These are phyloP conservation scores for Dreissena polymorpha DNA, from an alignment of 1,140 invertebrate species.

Conservation along the genomic window DNA sequence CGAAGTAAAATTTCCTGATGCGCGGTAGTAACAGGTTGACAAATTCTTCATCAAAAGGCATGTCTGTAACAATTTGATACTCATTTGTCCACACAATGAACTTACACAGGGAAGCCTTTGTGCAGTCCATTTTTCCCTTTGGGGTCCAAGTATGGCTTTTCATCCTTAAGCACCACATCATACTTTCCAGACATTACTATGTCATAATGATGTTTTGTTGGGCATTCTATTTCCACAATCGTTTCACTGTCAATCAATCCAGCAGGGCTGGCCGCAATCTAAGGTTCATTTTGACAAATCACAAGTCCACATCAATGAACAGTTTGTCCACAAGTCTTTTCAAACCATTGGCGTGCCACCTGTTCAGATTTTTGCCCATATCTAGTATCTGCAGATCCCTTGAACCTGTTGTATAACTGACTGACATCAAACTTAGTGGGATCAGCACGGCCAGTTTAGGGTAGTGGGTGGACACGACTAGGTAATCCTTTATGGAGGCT, in stretches of 20 bases:
- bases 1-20: too few relatives aligned
- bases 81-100: too few relatives aligned
- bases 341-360: slow-evolving; percentile 35
- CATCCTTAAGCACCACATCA: too few relatives aligned
- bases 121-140: slow-evolving; percentile 46
- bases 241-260: slow-evolving; percentile 21
- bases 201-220: background rate
- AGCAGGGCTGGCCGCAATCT: slow-evolving; percentile 26
- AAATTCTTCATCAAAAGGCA: too few relatives aligned
- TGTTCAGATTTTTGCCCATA: slow-evolving; percentile 35
- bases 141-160: background rate
- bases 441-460: slow-evolving; percentile 15
- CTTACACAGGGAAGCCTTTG: too few relatives aligned
- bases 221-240: slow-evolving; percentile 31
- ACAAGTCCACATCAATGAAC: slow-evolving; percentile 14
- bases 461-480: slow-evolving; percentile 17
- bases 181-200: slow-evolving; percentile 1
- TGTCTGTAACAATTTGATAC: too few relatives aligned
- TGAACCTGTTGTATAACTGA: too few relatives aligned
- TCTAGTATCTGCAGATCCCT: too few relatives aligned
- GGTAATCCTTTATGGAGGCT: too few relatives aligned
- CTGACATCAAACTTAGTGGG: slow-evolving; percentile 14
- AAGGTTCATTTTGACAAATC: slow-evolving; percentile 5
- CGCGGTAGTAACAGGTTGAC: too few relatives aligned
- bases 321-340: background rate